Evolutionary conservation across 2,797 vertebrate genomes (phyloP), one percentile per base, ranked within the genome.

Genomic region (Leptodactylus fallax): DNA sequence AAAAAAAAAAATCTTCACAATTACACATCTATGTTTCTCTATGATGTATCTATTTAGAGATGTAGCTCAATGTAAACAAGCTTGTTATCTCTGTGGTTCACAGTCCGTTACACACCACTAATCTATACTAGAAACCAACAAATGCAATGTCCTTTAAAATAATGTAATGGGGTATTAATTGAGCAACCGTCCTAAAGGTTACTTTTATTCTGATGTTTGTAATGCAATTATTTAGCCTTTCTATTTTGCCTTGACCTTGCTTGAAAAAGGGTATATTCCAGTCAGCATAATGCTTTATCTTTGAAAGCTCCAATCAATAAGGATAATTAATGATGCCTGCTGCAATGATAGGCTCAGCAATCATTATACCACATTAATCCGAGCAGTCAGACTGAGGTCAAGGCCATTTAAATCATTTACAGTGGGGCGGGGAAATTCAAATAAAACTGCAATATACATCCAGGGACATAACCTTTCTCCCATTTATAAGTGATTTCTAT

Each of bases 271-370:
- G 97, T 97, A 97, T 97, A 97, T 98, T 97, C 96, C 97, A 98
- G 98, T 99, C 98, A 99, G 98, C 98, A 98, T 96, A 98, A 97
- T 96, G 97, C 97, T 99, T 98, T 98, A 98, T 98, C 98, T 98
- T 96, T 96, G 97, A 98, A 96, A 97, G 97, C 96, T 97, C 95
- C 97, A 98, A 99, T 99, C 98, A 99, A 99, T 99, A 98, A 98
- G 96, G 97, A 99, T 98, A 99, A 99, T 99, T 99, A 99, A 99
- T 99, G 98, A 99, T 98, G 97, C 98, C 97, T 96, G 96, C 96
- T 95, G 96, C 97, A 97, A 97, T 98, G 97, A 98, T 97, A 97
- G 97, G 97, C 98, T 98, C 96, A 97, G 97, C 97, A 97, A 97
- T 98, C 98, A 98, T 98, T 97, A 97, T 96, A 94, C 95, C 94